Evolutionary conservation across 1,140 invertebrate genomes (phyloP).

Genomic region (Sweltsa coloradensis): DNA sequence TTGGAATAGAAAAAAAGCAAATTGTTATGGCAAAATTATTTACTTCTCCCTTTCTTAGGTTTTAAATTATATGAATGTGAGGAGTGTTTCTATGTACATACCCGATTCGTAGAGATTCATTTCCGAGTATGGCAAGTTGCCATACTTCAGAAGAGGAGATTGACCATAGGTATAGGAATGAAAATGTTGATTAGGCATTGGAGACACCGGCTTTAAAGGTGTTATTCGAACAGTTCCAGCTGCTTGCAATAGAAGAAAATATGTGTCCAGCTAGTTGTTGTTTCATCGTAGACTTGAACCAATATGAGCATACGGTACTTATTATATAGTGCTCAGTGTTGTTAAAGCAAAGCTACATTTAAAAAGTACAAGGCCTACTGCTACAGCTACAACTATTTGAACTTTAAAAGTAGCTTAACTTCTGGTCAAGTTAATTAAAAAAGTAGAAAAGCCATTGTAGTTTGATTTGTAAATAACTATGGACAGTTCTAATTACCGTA

Average conservation of each 20-base stretch:
- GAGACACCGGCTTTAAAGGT: neutral
- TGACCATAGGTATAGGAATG: slow-evolving; percentile 13
- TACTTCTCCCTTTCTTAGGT: neutral
- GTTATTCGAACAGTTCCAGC: slow-evolving; percentile 27
- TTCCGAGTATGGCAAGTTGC: slow-evolving; percentile 27
- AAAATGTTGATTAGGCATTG: slow-evolving; percentile 17
- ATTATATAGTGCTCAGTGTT: no score
- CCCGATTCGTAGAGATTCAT: slow-evolving; percentile 30
- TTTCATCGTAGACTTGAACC: no score
- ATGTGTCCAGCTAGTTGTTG: no score
- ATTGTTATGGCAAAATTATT: neutral
- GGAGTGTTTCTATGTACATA: slow-evolving; percentile 30
- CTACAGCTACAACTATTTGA: no score
- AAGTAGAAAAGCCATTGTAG: no score
- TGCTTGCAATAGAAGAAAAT: slow-evolving; percentile 23
- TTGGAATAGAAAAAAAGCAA: neutral
- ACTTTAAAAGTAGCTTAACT: no score
- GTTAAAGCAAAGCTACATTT: no score
- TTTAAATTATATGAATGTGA: neutral
- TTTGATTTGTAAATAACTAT: neutral
- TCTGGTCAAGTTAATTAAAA: no score
- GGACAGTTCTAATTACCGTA: no score
- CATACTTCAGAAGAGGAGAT: slow-evolving; percentile 27
- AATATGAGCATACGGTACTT: no score
- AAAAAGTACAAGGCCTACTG: no score